These are phyloP conservation scores for Leptura quadrifasciata DNA, from an alignment of 2,888 invertebrate genomes.

Conservation along the genomic window DNA sequence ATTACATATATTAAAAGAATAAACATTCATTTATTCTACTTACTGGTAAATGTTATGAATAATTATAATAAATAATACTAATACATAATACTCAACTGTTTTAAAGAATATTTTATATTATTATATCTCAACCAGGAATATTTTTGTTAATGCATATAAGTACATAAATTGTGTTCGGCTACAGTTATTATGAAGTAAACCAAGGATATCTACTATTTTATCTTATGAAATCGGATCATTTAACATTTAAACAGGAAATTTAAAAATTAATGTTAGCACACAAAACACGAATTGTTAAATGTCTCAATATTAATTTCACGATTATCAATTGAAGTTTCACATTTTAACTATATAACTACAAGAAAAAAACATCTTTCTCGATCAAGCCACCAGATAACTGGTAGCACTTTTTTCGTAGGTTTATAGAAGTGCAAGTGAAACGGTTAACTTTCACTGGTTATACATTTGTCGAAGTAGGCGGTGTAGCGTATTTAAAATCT, in stretches of 20 bases:
- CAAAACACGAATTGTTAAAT: slow-evolving; percentile 23
- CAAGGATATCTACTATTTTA: slow-evolving; percentile 37
- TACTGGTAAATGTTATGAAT: neutral
- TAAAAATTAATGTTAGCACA: slow-evolving; percentile 19
- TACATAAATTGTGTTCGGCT: slow-evolving; percentile 14
- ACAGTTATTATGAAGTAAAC: slow-evolving; percentile 23
- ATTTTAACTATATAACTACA: slow-evolving; percentile 23
- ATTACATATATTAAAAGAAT: neutral
- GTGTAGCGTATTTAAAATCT: slow-evolving; percentile 11
- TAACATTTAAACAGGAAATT: slow-evolving; percentile 36
- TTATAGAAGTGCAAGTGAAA: slow-evolving; percentile 38
- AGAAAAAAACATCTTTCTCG: slow-evolving; percentile 32
- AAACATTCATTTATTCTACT: neutral
- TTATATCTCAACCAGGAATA: neutral
- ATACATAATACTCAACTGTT: slow-evolving; percentile 7
- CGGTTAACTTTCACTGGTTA: slow-evolving; percentile 37
- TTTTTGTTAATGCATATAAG: slow-evolving; percentile 3
- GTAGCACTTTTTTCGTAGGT: slow-evolving; percentile 12
- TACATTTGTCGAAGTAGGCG: slow-evolving; percentile 27
- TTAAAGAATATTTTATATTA: neutral
- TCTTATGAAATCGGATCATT: slow-evolving; percentile 35
- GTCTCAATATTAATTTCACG: slow-evolving; percentile 40
- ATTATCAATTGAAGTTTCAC: slow-evolving; percentile 38
- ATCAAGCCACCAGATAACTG: neutral
- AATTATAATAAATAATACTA: neutral